Percentiles rank a stretch among this genome's conserved stretches.
phyloP scores from a whole-genome alignment of 2,113 vertebrate genomes.

The Monopterus albus region DNA sequence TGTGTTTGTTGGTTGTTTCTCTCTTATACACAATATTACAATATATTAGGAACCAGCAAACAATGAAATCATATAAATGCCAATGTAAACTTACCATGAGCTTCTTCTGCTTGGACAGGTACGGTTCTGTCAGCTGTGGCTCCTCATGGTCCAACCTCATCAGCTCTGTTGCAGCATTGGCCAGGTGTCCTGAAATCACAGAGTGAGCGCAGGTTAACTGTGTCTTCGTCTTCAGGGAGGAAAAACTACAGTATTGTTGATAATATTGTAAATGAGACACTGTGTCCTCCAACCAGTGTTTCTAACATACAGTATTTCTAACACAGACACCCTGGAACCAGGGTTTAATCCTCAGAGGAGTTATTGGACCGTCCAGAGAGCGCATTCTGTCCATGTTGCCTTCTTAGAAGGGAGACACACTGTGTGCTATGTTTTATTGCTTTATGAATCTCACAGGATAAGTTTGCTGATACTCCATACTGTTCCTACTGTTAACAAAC shows the following conservation, averaged over 20 bases:
- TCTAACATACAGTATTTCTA: too few species aligned
- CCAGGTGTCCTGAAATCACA: conserved; percentile 88
- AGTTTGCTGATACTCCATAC: neutral
- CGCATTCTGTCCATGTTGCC: conserved; percentile 11
- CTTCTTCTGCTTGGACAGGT: conserved; percentile 99
- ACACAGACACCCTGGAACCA: neutral
- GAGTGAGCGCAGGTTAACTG: conserved; percentile 21
- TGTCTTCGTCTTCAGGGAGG: too few species aligned
- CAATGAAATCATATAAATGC: accelerated
- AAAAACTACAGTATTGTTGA: too few species aligned
- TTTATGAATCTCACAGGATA: neutral
- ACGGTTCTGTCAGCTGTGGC: conserved; percentile 95
- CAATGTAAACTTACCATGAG: conserved; percentile 91
- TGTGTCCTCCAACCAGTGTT: neutral
- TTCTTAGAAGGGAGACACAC: too few species aligned
- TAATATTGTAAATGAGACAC: conserved; percentile 1
- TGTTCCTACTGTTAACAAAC: too few species aligned
- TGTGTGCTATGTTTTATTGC: too few species aligned
- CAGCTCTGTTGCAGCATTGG: conserved; percentile 92
- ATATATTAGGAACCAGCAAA: too few species aligned
- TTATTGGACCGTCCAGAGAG: conserved; percentile 12
- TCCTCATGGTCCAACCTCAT: conserved; percentile 98
- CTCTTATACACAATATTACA: too few species aligned
- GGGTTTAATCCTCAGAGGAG: too few species aligned
- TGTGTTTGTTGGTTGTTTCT: too few species aligned